Evolutionary conservation across 2,113 vertebrate species (phyloP).

Genomic region (Melanotaenia duboulayi): DNA sequence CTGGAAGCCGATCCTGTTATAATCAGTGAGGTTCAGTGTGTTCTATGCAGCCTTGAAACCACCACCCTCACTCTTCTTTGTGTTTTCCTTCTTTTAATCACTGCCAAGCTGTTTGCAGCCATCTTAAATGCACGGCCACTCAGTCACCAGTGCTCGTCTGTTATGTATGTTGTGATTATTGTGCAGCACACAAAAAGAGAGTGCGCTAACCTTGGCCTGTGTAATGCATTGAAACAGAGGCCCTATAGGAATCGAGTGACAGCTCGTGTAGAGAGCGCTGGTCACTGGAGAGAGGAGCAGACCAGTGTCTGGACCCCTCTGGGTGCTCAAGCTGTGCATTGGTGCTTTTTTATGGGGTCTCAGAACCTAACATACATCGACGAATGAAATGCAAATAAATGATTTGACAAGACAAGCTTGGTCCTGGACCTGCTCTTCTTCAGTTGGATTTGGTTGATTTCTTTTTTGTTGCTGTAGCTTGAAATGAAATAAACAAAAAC

Average conservation of each 20-base stretch:
- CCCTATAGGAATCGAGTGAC: conserved; percentile 45
- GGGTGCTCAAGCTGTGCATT: conserved; percentile 61
- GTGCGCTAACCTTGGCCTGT: conserved; percentile 26
- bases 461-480: conserved; percentile 23
- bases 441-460: conserved; percentile 10
- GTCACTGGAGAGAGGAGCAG: conserved; percentile 26
- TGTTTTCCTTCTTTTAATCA: conserved; percentile 49
- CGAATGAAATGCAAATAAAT: conserved; percentile 45
- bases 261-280: conserved; percentile 49
- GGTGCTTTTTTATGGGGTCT: conserved; percentile 60
- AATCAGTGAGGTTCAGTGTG: conserved; percentile 43
- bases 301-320: conserved; percentile 51
- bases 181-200: conserved; percentile 24
- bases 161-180: conserved; percentile 52
- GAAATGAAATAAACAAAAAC: conserved; percentile 4
- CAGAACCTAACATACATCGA: conserved; percentile 4
- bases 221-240: conserved; percentile 36
- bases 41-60: conserved; percentile 48
- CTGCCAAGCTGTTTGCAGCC: conserved; percentile 66
- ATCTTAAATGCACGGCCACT: conserved; percentile 44
- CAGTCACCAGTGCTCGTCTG: conserved; percentile 21
- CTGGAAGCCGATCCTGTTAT: conserved; percentile 24
- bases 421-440: conserved; percentile 41
- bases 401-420: background rate
- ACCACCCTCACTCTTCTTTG: conserved; percentile 51